These are phyloP conservation scores for Saccostrea echinata DNA, from an alignment of 1,140 invertebrate genomes.

Conservation along the genomic window DNA sequence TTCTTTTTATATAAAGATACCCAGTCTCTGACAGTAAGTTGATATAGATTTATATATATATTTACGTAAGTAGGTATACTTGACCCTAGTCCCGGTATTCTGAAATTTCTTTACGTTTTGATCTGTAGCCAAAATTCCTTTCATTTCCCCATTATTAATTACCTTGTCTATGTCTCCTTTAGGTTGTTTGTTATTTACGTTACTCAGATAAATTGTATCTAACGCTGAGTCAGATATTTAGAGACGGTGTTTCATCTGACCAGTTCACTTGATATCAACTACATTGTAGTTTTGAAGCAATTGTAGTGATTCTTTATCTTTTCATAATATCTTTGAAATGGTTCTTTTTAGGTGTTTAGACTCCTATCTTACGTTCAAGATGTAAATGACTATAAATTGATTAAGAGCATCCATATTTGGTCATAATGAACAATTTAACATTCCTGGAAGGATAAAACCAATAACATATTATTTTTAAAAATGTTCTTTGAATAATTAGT, in stretches of 20 bases:
- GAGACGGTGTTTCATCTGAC: background rate
- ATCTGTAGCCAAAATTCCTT: constrained; percentile 30
- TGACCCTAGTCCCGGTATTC: background rate
- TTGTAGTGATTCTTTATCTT: no score
- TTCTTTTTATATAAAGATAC: background rate
- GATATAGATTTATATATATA: background rate
- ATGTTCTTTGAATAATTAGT: no score
- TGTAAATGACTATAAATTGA: no score
- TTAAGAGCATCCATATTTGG: no score
- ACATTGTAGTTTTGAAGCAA: no score
- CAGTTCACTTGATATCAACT: no score
- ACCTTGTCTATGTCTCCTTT: background rate
- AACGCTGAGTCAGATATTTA: background rate
- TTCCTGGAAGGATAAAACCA: no score
- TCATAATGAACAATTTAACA: no score
- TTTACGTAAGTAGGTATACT: constrained; percentile 3
- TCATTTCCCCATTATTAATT: constrained; percentile 33
- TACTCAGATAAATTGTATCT: background rate
- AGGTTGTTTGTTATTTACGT: background rate
- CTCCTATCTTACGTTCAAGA: no score
- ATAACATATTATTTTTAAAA: no score
- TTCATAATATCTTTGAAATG: no score
- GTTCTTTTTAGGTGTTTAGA: no score
- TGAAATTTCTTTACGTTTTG: background rate
- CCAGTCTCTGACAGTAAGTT: background rate